Percentiles rank a stretch among this genome's conserved stretches.
These are phyloP conservation scores for Marcusenius ussheri DNA, from an alignment of 2,113 vertebrate genomes.

Conservation along the genomic window DNA sequence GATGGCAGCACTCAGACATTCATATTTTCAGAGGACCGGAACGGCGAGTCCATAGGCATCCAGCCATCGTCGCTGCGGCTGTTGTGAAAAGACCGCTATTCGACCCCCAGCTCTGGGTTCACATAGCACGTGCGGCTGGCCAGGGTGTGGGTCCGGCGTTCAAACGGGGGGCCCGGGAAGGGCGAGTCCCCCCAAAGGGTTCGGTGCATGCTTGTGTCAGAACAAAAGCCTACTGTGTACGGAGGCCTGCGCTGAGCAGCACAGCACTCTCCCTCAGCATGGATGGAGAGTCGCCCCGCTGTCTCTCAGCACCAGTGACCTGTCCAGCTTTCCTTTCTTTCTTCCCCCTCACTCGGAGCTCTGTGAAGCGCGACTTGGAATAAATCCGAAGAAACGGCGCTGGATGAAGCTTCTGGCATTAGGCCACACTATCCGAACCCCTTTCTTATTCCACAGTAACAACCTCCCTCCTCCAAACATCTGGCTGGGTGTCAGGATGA, in stretches of 20 bases:
- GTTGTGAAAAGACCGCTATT: background rate
- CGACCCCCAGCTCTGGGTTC: background rate
- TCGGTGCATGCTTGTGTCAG: background rate
- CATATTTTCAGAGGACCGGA: background rate
- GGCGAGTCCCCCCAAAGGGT: background rate
- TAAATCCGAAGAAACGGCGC: background rate
- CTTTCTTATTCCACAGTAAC: background rate
- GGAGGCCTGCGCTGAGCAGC: background rate
- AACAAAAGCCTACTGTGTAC: background rate
- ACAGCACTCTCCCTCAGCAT: background rate
- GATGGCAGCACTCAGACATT: background rate
- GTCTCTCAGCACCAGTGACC: background rate
- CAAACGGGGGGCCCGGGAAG: background rate
- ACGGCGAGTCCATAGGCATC: background rate
- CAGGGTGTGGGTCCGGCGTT: background rate
- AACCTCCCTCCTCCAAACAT: conserved; percentile 27
- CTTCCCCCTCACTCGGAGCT: background rate
- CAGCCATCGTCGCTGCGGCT: background rate
- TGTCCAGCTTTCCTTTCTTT: background rate
- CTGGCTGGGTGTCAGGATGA: conserved; percentile 28
- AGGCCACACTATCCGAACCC: background rate
- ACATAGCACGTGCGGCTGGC: background rate
- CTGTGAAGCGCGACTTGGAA: background rate
- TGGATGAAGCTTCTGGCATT: background rate
- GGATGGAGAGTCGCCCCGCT: background rate